phyloP scores from a whole-genome alignment of 1,140 invertebrate species.

The Cryptotermes secundus region DNA sequence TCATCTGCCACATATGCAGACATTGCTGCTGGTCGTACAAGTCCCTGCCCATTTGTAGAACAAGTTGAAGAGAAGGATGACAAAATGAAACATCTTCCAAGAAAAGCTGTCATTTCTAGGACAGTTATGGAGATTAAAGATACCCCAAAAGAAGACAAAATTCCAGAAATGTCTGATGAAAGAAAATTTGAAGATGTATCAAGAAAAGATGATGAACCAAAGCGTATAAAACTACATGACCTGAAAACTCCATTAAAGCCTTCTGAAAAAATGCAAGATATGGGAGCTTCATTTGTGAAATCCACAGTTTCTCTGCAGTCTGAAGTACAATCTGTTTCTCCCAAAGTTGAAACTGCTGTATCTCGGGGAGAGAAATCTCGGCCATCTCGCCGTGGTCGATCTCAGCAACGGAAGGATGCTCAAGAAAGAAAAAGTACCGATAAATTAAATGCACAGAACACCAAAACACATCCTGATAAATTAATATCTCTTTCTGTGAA shows the following conservation, averaged over 20 bases:
- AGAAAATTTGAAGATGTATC: slow-evolving; percentile 43
- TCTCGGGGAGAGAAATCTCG: slow-evolving; percentile 44
- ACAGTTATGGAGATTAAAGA: not conserved
- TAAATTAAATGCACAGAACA: not conserved
- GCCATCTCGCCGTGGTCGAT: slow-evolving; percentile 47
- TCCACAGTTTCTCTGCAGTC: not conserved
- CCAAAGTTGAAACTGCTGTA: not conserved
- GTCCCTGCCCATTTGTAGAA: slow-evolving; percentile 44
- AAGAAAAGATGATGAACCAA: slow-evolving; percentile 15
- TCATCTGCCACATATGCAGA: slow-evolving; percentile 50
- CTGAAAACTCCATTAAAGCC: not conserved
- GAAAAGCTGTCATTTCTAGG: slow-evolving; percentile 27
- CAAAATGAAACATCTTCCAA: slow-evolving; percentile 26
- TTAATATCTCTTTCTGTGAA: not conserved
- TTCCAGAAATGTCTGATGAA: not conserved
- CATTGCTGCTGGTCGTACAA: slow-evolving; percentile 54
- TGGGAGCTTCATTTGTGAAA: not conserved
- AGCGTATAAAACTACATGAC: not conserved
- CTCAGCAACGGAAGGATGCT: slow-evolving; percentile 39
- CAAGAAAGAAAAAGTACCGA: slow-evolving; percentile 11
- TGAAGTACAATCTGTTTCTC: not conserved
- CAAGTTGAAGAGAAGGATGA: slow-evolving; percentile 29
- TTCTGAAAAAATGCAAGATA: not conserved
- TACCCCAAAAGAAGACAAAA: not conserved
- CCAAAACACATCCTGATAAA: not conserved